Percentiles rank a stretch among this genome's conserved stretches.
Evolutionary conservation across 2,888 invertebrate genomes (phyloP).

Genomic region (Saturnia pavonia): DNA sequence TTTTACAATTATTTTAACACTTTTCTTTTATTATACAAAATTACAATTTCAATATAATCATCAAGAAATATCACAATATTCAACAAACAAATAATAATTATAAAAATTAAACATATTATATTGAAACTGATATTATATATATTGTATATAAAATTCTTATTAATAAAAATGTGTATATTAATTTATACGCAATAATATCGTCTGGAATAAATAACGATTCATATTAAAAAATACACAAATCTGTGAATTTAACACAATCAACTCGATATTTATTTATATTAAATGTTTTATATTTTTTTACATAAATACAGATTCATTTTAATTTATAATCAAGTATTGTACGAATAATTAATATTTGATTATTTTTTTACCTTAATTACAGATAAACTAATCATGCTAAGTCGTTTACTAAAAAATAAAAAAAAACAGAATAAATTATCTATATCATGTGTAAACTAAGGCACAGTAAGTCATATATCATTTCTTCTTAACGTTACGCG

Average conservation of each 20-base stretch:
- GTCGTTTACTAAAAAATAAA: not conserved
- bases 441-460: not conserved
- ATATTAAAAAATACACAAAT: not conserved
- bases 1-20: not conserved
- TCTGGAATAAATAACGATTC: not conserved
- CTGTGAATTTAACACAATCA: not conserved
- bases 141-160: not conserved
- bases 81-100: not conserved
- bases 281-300: not conserved
- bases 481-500: no score
- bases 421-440: not conserved
- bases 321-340: not conserved
- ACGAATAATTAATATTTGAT: not conserved
- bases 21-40: not conserved
- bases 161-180: not conserved
- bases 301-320: not conserved
- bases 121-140: not conserved
- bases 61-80: not conserved
- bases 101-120: not conserved
- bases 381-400: not conserved
- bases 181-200: not conserved
- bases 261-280: not conserved
- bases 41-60: conserved; percentile 15
- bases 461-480: no score
- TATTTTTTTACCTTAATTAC: not conserved